Base-by-base conservation (phyloP, 2,113 vertebrate species). In the Garra rufa region DNA sequence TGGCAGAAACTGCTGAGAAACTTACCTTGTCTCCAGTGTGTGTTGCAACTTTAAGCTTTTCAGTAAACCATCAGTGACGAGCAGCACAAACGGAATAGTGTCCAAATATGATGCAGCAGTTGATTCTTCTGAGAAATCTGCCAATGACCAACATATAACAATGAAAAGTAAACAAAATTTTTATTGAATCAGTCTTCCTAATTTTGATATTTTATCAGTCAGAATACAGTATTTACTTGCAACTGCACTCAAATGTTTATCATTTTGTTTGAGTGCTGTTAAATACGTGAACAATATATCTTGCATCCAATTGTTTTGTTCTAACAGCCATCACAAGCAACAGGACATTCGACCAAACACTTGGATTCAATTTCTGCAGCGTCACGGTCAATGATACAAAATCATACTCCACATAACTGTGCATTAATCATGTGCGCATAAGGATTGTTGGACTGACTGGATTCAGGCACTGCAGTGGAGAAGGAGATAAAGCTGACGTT, bases 11-110 rank as follows among this genome's bases (percentile, higher is more conserved):
- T n/a, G n/a, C n/a, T n/a, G n/a, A n/a, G n/a, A n/a, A n/a, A 89
- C 93, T 95, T 92, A 99, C 98, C 90, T 92, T 52, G 97, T 97
- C 91, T 99, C 97, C 4, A 99, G 94, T 21, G 92, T 92, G 84
- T 95, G 95, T 85, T 98, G 95, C 86, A 98, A 91, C 85, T 94
- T 90, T 26, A 95, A 93, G 86, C 83, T 90, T 85, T 92, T 93
- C 85, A 97, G 87, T 89, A 98, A 94, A 82, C 96, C 95, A 83
- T 97, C 97, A 1, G 96, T 97, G 91, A 96, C 91, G 73, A 97
- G 87, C 91, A 99, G 90, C 70, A 96, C 90, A 85, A 97, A 96
- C 0, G 97, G 96, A 88, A 98, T 88, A 38, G 88, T 90, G 61
- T 97, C 92, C 81, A 89, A 76, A 81, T 65, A 50, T 9, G 67